Base-by-base conservation (phyloP, 2,797 vertebrate species). In the Microctenopoma stevenorrisi region DNA sequence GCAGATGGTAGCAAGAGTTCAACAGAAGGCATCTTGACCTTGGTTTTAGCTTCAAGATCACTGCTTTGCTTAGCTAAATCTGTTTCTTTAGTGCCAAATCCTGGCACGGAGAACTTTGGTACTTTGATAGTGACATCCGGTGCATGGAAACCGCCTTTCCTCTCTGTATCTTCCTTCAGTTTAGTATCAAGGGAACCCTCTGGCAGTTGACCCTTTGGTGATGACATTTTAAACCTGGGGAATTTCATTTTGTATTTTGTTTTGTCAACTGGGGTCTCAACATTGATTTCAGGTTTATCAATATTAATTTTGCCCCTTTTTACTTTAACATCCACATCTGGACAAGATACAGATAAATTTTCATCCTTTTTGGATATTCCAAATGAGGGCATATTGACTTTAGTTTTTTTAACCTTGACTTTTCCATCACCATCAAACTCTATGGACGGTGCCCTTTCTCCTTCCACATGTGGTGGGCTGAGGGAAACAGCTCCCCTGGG, bases 311-410 rank as follows among this genome's bases (percentile, higher is more conserved):
- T 88, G 0, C 56, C 88, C 59, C 81, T 86, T 75, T 91, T 92
- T 15, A 59, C 48, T 68, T 94, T 92, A 3, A 75, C 66, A 59
- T 93, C 91, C 52, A 76, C 69, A 26, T 86, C 89, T 54, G 88
- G 80, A 64, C 73, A 85, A 72, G 80, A 86, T 14, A 87, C 71
- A 0, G 86, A 79, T 16, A 78, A 55, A 62, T 92, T 90, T 51
- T 55, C 18, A 67, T 94, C 82, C 67, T 93, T 93, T 72, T 90
- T 94, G 18, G 86, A 87, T 46, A 93, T 52, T 76, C 94, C 94
- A 79, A 95, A 94, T 16, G 88, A 92, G 0, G 93, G 94, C 68
- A 94, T 91, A 90, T 94, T 93, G 0, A 93, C 64, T 85, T 93
- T 94, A 35, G 91, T 63, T 84, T 95, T 93, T 83, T 92, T 96